Evolutionary conservation across 1,140 invertebrate genomes (phyloP).

Genomic region (Neodiprion lecontei): DNA sequence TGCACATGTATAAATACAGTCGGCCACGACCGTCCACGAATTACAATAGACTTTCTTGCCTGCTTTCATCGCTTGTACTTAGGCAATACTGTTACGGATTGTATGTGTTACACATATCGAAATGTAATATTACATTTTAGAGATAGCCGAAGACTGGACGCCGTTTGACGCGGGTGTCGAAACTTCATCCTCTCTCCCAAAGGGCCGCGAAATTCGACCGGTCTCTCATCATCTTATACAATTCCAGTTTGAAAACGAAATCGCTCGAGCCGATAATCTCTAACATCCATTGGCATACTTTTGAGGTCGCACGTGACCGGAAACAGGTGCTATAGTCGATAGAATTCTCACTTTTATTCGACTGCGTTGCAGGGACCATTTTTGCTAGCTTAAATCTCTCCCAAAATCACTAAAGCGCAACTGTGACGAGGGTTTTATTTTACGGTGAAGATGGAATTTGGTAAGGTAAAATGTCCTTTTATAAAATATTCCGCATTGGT

Average conservation of each 20-base stretch:
- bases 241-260: conserved; percentile 4
- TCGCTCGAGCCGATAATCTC: not conserved
- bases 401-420: too few species aligned
- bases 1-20: conserved; percentile 63
- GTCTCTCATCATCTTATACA: not conserved
- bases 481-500: too few species aligned
- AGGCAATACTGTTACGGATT: conserved; percentile 57
- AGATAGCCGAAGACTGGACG: not conserved
- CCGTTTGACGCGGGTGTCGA: not conserved
- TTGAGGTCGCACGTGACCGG: not conserved
- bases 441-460: too few species aligned
- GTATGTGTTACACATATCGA: conserved; percentile 52
- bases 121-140: conserved; percentile 15
- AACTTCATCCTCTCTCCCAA: not conserved
- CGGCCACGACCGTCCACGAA: conserved; percentile 59
- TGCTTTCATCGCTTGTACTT: conserved; percentile 60
- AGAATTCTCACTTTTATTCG: not conserved
- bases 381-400: too few species aligned
- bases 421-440: too few species aligned
- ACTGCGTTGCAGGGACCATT: not conserved
- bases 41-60: conserved; percentile 64
- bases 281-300: not conserved
- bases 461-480: too few species aligned
- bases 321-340: not conserved
- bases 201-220: not conserved